Base-by-base conservation (phyloP, 2,888 invertebrate species). In the Hydrotaea diabolus region DNA sequence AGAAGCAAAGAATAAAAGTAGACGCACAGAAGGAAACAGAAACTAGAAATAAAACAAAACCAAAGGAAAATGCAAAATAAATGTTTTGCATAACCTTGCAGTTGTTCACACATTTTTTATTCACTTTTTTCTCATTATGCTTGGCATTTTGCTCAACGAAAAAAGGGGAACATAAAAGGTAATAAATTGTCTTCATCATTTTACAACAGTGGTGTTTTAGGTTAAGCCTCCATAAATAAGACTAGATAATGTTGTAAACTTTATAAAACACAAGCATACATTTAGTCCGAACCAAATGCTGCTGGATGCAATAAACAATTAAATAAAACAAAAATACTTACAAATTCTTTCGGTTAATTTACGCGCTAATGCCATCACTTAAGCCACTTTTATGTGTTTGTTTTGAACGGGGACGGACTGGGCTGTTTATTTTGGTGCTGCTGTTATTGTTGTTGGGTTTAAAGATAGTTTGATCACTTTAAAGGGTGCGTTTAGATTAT, bases 301-400 rank as follows among this genome's bases (percentile, higher is more conserved):
- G 15, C 31, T 31, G 15, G 49, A 76, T 76, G 26, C 17, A 75
- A 7, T 17, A 64, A 17, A 31, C 36, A 36, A 36, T 5, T 36
- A 36, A 3, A 39, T 11, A 4, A 31, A 39, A 11, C 21, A 66
- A 8, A 17, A 62, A 71, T 86, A 91, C 92, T 92, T 90, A 93
- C 92, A 92, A 89, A 92, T 92, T 91, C 92, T 92, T 87, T 91
- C 88, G 85, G 91, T 90, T 88, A 92, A 89, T 87, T 92, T 92
- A 87, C 93, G 91, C 86, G 91, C 89, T 89, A 92, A 88, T 88
- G 93, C 92, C 92, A 93, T 93, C 87, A 87, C 86, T 87, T 87
- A 79, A 85, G 83, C 86, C 85, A 86, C 85, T 86, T 85, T 86
- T 82, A 46, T 43, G 39, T 66, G 21, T 19, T 11, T 36, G n/a